These are phyloP conservation scores for Engraulis encrasicolus DNA, from an alignment of 2,113 vertebrate genomes.

Conservation along the genomic window DNA sequence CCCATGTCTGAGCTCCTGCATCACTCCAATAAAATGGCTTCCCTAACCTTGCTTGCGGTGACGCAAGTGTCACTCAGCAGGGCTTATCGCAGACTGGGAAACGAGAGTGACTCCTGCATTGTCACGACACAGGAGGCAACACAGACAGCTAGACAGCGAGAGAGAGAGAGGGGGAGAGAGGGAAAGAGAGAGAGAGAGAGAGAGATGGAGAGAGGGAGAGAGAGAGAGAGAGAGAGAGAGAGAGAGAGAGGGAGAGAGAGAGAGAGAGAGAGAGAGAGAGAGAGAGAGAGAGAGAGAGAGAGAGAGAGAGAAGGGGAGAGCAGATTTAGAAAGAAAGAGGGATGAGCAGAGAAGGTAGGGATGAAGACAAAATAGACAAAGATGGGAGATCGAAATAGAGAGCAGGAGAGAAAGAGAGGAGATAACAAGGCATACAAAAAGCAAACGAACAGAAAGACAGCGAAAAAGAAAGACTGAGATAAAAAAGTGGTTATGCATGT, in stretches of 20 bases:
- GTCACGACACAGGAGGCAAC: too few relatives aligned
- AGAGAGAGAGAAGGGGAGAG: constrained; percentile 61
- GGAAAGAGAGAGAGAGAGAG: not conserved
- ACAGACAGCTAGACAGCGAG: too few relatives aligned
- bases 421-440: constrained; percentile 55
- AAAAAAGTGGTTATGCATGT: not conserved
- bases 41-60: too few relatives aligned
- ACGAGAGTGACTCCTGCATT: too few relatives aligned
- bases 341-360: not conserved
- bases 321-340: constrained; percentile 1
- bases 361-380: too few relatives aligned
- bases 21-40: too few relatives aligned
- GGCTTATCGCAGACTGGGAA: too few relatives aligned
- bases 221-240: not conserved
- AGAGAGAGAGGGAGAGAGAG: not conserved
- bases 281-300: not conserved
- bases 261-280: not conserved
- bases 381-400: not conserved
- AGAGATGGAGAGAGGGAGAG: not conserved
- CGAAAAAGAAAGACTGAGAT: not conserved
- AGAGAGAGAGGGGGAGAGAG: not conserved
- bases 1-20: too few relatives aligned
- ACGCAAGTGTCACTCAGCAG: too few relatives aligned
- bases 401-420: not conserved
- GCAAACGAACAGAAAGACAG: not conserved